Base-by-base conservation (phyloP, 2,797 vertebrate genomes). In the Melanotaenia trifasciata region DNA sequence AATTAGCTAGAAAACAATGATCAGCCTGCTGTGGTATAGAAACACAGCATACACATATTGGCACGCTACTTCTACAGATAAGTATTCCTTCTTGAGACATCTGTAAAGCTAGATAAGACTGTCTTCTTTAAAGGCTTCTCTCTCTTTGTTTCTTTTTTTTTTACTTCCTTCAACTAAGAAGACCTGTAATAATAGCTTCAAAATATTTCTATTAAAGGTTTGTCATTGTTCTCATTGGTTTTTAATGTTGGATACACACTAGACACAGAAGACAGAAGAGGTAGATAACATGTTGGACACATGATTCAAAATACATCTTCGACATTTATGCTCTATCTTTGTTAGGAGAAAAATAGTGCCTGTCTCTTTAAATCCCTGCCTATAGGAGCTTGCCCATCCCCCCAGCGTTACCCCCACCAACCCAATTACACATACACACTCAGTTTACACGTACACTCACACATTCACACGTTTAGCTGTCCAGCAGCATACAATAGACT, bases 281-380 rank as follows among this genome's bases (percentile, higher is more conserved):
- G 70, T 59, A 43, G 74, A 87, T 71, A 67, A 71, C 53, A 47
- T 1, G 32, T 51, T 3, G 33, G 56, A 18, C 40, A 47, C 18
- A 70, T 61, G 67, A 74, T 70, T 84, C 70, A 72, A 74, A 64
- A 57, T n/a, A 63, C 24, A 26, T 30, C 74, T 62, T 28, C 80
- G 85, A 84, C 81, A 64, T 70, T 80, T 76, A 43, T 63, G 78
- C 67, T 69, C 73, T 74, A 93, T 91, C 91, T 93, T 93, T 94
- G 93, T 93, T 93, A 90, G 74, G 85, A 69, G 70, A 60, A 79
- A 92, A 92, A 94, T 78, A 91, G 84, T 78, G 81, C 61, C 86
- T 93, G 93, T 89, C 91, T 89, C 93, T 95, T 95, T 95, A 95
- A 94, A 94, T 92, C 86, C 83, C 79, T 87, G 90, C 85, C 79